Conservation (phyloP, 2,113 vertebrate species). For the Nesogale talazaci region DNA sequence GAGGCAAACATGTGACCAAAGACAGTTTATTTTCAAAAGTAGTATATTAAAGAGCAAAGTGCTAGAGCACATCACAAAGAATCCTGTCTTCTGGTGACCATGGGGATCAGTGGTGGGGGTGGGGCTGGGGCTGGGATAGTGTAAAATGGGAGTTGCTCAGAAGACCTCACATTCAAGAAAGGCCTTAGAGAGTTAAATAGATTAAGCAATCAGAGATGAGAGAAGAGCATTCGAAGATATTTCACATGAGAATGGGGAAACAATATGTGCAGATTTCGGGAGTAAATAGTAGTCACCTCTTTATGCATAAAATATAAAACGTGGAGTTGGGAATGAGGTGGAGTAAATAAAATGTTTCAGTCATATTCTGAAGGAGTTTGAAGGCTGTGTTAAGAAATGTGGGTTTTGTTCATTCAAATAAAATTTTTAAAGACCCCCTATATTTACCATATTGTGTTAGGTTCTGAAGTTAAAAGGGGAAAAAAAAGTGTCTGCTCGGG, state of each 20-base stretch:
- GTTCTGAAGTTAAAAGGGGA: background rate
- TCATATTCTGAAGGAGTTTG: background rate
- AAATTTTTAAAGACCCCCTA: too few species aligned
- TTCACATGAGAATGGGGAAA: background rate
- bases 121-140: too few species aligned
- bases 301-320: background rate
- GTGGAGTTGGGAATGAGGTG: background rate
- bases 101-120: too few species aligned
- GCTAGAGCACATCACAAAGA: conserved; percentile 7
- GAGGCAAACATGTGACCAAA: background rate
- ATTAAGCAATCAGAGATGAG: background rate
- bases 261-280: background rate
- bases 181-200: background rate
- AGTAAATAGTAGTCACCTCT: background rate
- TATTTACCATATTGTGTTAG: too few species aligned
- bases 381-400: background rate
- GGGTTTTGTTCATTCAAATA: too few species aligned
- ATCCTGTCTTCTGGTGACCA: background rate
- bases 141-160: background rate
- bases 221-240: background rate
- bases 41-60: conserved; percentile 45
- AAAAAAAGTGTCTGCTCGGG: background rate
- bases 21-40: conserved; percentile 64
- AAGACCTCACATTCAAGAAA: background rate
- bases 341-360: background rate